Evolutionary conservation across 23 tunicate genomes (phyloP).

Genomic region (Diplosoma virens): DNA sequence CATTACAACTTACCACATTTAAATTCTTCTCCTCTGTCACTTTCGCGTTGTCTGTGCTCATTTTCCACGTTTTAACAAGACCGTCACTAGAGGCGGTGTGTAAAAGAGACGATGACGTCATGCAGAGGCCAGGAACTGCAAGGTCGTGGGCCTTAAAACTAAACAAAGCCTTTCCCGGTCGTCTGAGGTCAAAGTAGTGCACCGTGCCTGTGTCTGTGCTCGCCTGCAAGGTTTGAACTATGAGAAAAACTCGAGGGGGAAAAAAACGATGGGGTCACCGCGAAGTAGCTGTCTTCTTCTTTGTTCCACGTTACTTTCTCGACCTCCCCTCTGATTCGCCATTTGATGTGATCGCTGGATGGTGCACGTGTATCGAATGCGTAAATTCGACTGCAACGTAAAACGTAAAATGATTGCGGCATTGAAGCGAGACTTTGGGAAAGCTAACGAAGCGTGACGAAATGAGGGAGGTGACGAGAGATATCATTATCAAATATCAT

Average conservation of each 20-base stretch:
- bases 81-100: constrained; percentile 66
- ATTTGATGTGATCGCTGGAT: constrained; percentile 25
- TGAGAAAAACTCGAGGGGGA: neutral
- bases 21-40: constrained; percentile 23
- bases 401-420: neutral
- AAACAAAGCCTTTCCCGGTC: constrained; percentile 18
- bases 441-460: neutral
- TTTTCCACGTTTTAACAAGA: constrained; percentile 50
- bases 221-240: constrained; percentile 28
- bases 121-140: constrained; percentile 49
- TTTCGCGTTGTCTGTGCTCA: neutral
- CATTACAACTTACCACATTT: constrained; percentile 50
- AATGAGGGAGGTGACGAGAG: neutral
- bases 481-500: neutral
- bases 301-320: constrained; percentile 65
- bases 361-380: constrained; percentile 18
- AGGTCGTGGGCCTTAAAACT: constrained; percentile 62
- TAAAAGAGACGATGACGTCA: constrained; percentile 27
- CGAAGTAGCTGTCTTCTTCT: constrained; percentile 36
- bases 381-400: constrained; percentile 4
- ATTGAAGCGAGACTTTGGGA: no score
- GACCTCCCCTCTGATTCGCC: constrained; percentile 53
- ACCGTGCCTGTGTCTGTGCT: constrained; percentile 49
- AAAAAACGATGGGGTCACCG: no score
- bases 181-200: constrained; percentile 51